phyloP scores from a whole-genome alignment of 1,140 invertebrate genomes.

The Pseudomyrmex sp. region DNA sequence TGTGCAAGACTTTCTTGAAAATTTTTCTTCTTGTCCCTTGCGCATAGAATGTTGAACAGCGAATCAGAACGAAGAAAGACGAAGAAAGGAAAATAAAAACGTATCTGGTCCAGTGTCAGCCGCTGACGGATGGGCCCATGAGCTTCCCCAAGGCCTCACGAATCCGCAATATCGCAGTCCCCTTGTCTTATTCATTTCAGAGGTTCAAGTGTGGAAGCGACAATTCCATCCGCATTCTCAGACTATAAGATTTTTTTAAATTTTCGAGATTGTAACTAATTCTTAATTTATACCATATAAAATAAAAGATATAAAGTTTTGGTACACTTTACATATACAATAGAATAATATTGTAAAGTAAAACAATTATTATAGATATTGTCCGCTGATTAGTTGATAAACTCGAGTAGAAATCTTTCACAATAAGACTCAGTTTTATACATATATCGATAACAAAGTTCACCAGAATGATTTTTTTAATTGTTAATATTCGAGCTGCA shows the following conservation, averaged over 20 bases:
- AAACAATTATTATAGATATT: neutral
- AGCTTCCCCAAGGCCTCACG: slow-evolving; percentile 73
- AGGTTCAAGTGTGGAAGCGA: neutral
- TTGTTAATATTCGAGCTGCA: slow-evolving; percentile 45
- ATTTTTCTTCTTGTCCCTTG: slow-evolving; percentile 62
- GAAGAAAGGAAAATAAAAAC: slow-evolving; percentile 75
- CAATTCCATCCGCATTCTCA: neutral
- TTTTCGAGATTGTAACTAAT: neutral
- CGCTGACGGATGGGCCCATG: slow-evolving; percentile 80
- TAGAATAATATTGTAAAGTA: neutral
- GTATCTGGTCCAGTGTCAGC: slow-evolving; percentile 79
- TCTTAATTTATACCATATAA: neutral
- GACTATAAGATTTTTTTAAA: neutral
- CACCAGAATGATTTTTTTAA: slow-evolving; percentile 6
- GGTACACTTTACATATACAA: neutral
- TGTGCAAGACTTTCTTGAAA: slow-evolving; percentile 3
- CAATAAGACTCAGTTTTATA: neutral
- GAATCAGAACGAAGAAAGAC: slow-evolving; percentile 72
- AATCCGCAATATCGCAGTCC: slow-evolving; percentile 60
- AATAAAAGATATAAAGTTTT: neutral
- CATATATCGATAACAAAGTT: neutral
- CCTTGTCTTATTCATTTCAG: slow-evolving; percentile 29
- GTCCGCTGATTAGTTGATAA: no score
- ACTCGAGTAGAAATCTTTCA: neutral
- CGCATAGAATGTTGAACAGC: slow-evolving; percentile 63